Conservation (phyloP, 2,888 invertebrate genomes). For the Lydus trimaculatus region DNA sequence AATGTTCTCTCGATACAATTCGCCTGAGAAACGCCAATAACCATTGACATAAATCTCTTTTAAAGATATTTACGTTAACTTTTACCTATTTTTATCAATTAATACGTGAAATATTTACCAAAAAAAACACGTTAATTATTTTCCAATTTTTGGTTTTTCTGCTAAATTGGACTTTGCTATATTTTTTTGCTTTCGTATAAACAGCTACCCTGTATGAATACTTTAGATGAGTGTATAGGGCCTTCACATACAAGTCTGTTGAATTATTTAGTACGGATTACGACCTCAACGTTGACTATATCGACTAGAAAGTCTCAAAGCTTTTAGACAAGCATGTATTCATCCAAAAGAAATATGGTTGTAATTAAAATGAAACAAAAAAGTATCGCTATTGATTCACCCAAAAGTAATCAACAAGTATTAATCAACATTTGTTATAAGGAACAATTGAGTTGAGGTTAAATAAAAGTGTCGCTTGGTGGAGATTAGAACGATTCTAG, state of each 20-base stretch:
- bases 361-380: not conserved
- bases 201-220: slow-evolving; percentile 13
- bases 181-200: slow-evolving; percentile 10
- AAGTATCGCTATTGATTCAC: not conserved
- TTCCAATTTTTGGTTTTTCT: too few relatives aligned
- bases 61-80: not conserved
- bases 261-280: slow-evolving; percentile 39
- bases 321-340: not conserved
- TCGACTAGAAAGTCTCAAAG: slow-evolving; percentile 23
- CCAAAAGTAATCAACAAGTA: not conserved
- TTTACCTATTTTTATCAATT: not conserved
- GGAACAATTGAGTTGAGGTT: not conserved
- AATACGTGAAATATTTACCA: too few relatives aligned
- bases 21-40: not conserved
- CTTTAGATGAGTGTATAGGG: slow-evolving; percentile 20
- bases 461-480: not conserved
- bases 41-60: not conserved
- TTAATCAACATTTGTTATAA: not conserved
- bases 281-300: slow-evolving; percentile 29
- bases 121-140: too few relatives aligned
- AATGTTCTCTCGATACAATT: not conserved
- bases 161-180: too few relatives aligned
- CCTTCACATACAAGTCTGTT: slow-evolving; percentile 26
- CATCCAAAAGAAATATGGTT: not conserved
- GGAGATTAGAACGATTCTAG: not conserved